Base-by-base conservation (phyloP, 1,140 invertebrate species). In the Muscidifurax raptorellus region DNA sequence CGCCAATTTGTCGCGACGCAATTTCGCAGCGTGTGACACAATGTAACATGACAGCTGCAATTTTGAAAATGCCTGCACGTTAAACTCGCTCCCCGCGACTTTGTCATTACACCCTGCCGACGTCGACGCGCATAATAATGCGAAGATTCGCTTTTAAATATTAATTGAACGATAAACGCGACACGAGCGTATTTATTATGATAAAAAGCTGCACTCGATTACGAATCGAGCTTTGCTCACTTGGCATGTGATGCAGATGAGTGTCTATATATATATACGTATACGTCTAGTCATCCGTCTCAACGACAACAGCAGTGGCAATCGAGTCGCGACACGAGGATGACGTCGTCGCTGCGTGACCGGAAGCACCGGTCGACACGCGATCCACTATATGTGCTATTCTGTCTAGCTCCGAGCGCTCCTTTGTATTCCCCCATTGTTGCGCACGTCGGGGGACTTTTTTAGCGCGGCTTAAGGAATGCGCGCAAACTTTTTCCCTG, bases 1-100 rank as follows among this genome's bases (percentile, higher is more conserved):
- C 75, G 30, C 13, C 75, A 83, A 77, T 83, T 83, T 83, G 75
- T 59, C 32, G 32, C n/a, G 36, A 83, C n/a, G 59, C 36, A 71
- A 78, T 77, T 78, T 78, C 22, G 18, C 52, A 22, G 52, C 6
- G 75, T 78, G 66, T 78, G 82, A 78, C 82, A 83, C 82, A 78
- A 78, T n/a, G 40, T 67, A 28, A 69, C 22, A 6, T n/a, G 64
- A 77, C 74, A 18, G 52, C 59, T 82, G 15, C 59, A 83, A 83
- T 77, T 83, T 52, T 69, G 22, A 44, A 83, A 83, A 69, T 77
- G 36, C 52, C 36, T 27, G 44, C 30, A 15, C 66, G 9, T 7
- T 27, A 27, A 30, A 74, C 27, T n/a, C n/a, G n/a, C n/a, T 22
- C 64, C n/a, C 25, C 30, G 12, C 12, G 15, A 3, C 25, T 66